phyloP scores from a whole-genome alignment of 1,140 invertebrate species.

The Drosophila bipectinata region DNA sequence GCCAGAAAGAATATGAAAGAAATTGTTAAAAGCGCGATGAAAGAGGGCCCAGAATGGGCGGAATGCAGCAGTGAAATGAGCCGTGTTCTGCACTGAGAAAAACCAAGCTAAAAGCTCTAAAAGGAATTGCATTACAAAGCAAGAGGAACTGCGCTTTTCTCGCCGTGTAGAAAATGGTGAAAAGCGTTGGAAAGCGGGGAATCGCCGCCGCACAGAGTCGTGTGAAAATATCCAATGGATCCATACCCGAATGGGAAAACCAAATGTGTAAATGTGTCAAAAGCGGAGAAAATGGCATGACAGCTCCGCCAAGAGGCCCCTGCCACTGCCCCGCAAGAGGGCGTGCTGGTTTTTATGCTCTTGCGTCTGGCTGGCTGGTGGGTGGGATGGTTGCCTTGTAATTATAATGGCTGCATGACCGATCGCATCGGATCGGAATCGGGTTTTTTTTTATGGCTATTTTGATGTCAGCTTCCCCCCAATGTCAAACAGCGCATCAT shows the following conservation, averaged over 20 bases:
- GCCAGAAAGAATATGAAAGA: conserved; percentile 9
- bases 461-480: conserved; percentile 27
- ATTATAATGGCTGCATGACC: conserved; percentile 3
- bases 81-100: conserved; percentile 19
- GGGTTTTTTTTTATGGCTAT: not conserved
- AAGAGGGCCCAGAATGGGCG: conserved; percentile 64
- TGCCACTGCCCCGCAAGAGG: not conserved
- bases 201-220: conserved; percentile 40
- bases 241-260: conserved; percentile 58
- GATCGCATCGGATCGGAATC: conserved; percentile 12
- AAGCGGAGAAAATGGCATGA: conserved; percentile 63
- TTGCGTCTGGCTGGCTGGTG: not conserved
- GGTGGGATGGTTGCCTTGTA: conserved; percentile 24
- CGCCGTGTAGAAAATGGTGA: conserved; percentile 32
- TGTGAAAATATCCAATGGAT: conserved; percentile 54
- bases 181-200: conserved; percentile 41
- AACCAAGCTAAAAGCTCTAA: not conserved
- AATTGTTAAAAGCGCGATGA: conserved; percentile 49
- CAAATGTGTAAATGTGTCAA: conserved; percentile 71
- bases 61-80: conserved; percentile 65
- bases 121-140: no score
- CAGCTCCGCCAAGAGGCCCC: conserved; percentile 7
- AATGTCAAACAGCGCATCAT: conserved; percentile 61
- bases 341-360: conserved; percentile 17
- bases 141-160: not conserved